Percentiles rank a stretch among this genome's conserved stretches.
These are phyloP conservation scores for Batillaria attramentaria DNA, from an alignment of 1,140 invertebrate genomes.

Conservation along the genomic window DNA sequence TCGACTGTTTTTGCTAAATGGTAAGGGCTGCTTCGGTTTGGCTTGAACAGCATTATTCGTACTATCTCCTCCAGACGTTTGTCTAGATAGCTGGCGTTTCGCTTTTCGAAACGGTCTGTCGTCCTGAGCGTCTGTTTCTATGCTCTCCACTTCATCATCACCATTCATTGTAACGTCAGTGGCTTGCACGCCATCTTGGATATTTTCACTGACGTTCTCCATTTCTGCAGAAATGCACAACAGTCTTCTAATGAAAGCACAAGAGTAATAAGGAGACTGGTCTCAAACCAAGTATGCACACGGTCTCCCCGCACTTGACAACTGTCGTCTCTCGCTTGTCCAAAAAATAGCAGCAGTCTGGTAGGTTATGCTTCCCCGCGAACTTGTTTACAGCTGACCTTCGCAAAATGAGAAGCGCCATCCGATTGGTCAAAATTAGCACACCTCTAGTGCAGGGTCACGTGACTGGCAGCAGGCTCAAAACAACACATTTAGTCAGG, in stretches of 20 bases:
- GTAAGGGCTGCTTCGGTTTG: slow-evolving; percentile 34
- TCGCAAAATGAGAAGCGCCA: background rate
- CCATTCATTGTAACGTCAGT: slow-evolving; percentile 40
- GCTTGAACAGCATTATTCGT: slow-evolving; percentile 30
- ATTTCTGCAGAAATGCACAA: slow-evolving; percentile 42
- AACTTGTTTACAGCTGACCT: slow-evolving; percentile 37
- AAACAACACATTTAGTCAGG: background rate
- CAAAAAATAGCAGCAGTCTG: background rate
- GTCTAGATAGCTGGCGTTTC: slow-evolving; percentile 36
- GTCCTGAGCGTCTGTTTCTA: slow-evolving; percentile 28
- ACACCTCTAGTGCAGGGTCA: slow-evolving; percentile 11
- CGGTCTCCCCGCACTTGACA: background rate
- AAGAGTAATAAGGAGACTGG: background rate
- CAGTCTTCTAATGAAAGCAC: background rate
- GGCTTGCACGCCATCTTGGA: slow-evolving; percentile 44
- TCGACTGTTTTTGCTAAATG: slow-evolving; percentile 59
- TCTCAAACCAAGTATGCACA: background rate
- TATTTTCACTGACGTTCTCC: slow-evolving; percentile 33
- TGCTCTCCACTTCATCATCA: slow-evolving; percentile 20
- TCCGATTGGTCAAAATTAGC: slow-evolving; percentile 30
- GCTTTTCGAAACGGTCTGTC: slow-evolving; percentile 46
- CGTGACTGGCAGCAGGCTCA: background rate
- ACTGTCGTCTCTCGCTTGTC: background rate
- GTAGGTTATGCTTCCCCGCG: slow-evolving; percentile 18
- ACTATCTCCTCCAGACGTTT: slow-evolving; percentile 32